Base-by-base conservation (phyloP, 2,797 vertebrate genomes). In the Allochrocebus solatus region DNA sequence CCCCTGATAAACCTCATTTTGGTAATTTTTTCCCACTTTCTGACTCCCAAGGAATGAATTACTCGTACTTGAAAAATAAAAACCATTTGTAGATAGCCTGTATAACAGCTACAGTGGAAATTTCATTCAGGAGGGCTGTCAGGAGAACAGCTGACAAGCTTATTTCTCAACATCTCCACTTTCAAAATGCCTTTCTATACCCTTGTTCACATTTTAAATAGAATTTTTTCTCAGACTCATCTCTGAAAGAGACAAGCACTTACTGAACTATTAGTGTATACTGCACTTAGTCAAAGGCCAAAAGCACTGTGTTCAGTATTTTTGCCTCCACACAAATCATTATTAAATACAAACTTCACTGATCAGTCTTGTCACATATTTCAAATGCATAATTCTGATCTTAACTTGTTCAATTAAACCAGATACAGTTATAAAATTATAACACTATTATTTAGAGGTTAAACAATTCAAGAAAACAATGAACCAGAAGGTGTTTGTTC, bases 171-270 rank as follows among this genome's bases (percentile, higher is more conserved):
- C 0, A 75, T 80, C 28, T 82, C 26, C 33, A n/a, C 0, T 10
- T 90, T 96, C 43, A 64, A 92, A 98, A 79, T 26, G 96, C n/a
- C 13, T 98, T 96, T 95, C 82, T 78, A 28, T 89, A 48, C 33
- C 70, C 39, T 90, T 92, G 50, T 87, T 87, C 76, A 89, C 0
- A 0, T 95, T 97, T 97, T 78, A 96, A 98, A 83, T 85, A 39
- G 41, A 92, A 95, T 96, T 98, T 95, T 89, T 96, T 4, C 41
- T 97, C 0, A 97, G 74, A 85, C 96, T 97, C 1, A 8, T 76
- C n/a, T 97, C 55, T 93, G 89, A 97, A 95, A 86, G 59, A 88
- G 3, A 96, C 64, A 97, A 89, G 72, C 81, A 76, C 12, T 97
- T 41, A 36, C 41, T 39, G 48, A 83, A n/a, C 89, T 53, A 96